Conservation (phyloP, 2,113 vertebrate genomes). For the Symphodus melops region DNA sequence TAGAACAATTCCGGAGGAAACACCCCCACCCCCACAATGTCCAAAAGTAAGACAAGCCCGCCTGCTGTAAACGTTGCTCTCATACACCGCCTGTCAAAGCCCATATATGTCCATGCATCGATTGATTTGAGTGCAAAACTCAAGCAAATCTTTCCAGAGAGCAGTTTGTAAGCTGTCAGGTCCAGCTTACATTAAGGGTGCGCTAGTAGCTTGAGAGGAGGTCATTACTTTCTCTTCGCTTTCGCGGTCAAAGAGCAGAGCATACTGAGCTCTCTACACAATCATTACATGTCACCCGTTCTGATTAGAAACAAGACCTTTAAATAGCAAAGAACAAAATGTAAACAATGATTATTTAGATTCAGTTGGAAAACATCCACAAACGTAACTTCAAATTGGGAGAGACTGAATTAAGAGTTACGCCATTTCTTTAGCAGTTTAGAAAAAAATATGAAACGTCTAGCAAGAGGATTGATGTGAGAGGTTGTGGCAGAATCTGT, state of each 20-base stretch:
- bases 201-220: conserved; percentile 40
- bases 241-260: conserved; percentile 7
- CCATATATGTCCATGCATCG: neutral
- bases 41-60: neutral
- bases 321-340: neutral
- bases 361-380: neutral
- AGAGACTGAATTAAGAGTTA: too few relatives aligned
- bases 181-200: conserved; percentile 13
- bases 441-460: too few relatives aligned
- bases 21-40: too few relatives aligned
- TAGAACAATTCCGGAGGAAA: too few relatives aligned
- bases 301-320: neutral
- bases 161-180: neutral
- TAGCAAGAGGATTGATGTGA: too few relatives aligned
- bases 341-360: neutral
- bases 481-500: too few relatives aligned
- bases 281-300: conserved; percentile 7
- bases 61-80: neutral
- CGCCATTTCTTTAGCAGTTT: too few relatives aligned
- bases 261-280: neutral
- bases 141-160: conserved; percentile 10
- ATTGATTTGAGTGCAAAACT: conserved; percentile 7
- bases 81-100: neutral
- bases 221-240: conserved; percentile 44
- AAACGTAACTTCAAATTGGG: neutral